Base-by-base conservation (phyloP, 2,888 invertebrate genomes). In the Morpho deidamia region DNA sequence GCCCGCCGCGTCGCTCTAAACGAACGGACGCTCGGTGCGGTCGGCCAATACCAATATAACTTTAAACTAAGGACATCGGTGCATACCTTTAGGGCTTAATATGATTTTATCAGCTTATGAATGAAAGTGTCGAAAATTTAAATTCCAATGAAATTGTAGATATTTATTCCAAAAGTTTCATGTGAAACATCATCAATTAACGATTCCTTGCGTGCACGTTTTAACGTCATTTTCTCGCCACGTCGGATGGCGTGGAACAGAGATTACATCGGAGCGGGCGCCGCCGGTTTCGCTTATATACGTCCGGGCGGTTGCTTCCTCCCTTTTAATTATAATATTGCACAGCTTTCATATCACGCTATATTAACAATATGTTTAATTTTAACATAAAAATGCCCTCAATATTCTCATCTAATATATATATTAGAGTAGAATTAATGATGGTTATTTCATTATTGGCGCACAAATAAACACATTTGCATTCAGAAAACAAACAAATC, bases 1-100 rank as follows among this genome's bases (percentile, higher is more conserved):
- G 83, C 88, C 78, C 81, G 81, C 78, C 87, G 85, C 87, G 84
- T 85, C 76, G 76, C 71, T 60, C 76, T 76, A 84, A 87, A 87
- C 85, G 83, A 86, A 85, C 88, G 87, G 88, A 88, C 88, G 88
- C 70, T 72, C 78, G 73, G 71, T 72, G 78, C 77, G 71, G 70
- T 72, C 70, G 69, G 67, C 78, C 84, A 84, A 83, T 85, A 81
- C 81, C 78, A 81, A 85, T 84, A 83, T 77, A 81, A 80, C 74
- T 70, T 73, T 69, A 68, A 68, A 72, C 69, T 68, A 58, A 68
- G 64, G 69, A 73, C 76, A 72, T 75, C 76, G 68, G 70, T 66
- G 70, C 73, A 72, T 74, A 69, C 71, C 74, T 71, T 70, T 67
- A 68, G 67, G 64, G 68, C 69, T 65, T 65, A 61, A 69, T 72